Base-by-base conservation (phyloP, 2,113 vertebrate species). In the Pithys albifrons region DNA sequence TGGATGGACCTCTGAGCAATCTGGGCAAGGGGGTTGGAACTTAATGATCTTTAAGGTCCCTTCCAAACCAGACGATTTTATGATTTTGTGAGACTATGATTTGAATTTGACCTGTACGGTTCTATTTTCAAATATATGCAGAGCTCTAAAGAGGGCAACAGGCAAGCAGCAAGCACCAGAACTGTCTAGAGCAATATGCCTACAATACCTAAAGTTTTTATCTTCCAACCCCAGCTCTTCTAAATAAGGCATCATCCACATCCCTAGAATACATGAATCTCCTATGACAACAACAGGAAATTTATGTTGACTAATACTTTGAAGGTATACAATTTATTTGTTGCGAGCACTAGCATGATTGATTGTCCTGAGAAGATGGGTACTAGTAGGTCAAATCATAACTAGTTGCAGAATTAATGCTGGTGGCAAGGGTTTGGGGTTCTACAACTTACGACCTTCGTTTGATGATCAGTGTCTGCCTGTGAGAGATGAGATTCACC, bases 21-120 rank as follows among this genome's bases (percentile, higher is more conserved):
- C 28, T 54, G 10, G 28, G 33, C 4, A 11, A 29, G 11, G 10
- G 1, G 1, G 2, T 11, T 46, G 19, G 28, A 61, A 61, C 2
- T 17, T 67, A 23, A 14, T 46, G 0, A 46, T 54, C 24, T 29
- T n/a, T n/a, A 54, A 61, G 6, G 6, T 35, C 13, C 6, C 39
- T 61, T 61, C 16, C 33, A 82, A n/a, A 15, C 28, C 23, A 67
- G 28, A 24, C 3, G 28, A 52, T 33, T n/a, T 33, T 51, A 27
- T 28, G 12, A 28, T 67, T 58, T 27, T 46, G 5, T 52, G 10
- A 67, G 14, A 41, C 24, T 16, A 12, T 67, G 24, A 58, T 54
- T 87, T 48, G 0, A 0, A 5, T 78, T 81, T 88, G 13, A 20
- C 17, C 9, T 33, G 3, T 37, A 33, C 8, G 23, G 10, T 54